Evolutionary conservation across 1,140 invertebrate species (phyloP).

Genomic region (Megalopta genalis): DNA sequence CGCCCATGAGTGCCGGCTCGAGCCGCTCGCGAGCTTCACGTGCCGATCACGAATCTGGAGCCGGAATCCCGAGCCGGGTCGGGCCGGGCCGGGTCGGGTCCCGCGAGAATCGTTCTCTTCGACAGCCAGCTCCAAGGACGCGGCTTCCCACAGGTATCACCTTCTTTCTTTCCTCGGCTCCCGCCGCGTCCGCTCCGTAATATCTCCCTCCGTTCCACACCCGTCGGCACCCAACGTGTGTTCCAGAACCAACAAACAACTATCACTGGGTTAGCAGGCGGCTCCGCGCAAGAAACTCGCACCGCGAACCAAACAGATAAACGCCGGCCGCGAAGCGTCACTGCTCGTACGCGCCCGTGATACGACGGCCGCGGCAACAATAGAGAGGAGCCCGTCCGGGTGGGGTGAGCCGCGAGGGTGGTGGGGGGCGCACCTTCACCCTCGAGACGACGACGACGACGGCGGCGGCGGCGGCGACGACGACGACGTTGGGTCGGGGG

Average conservation of each 20-base stretch:
- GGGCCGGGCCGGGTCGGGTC: not conserved
- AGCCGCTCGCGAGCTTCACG: not conserved
- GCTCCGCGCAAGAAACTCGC: not conserved
- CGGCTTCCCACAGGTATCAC: not conserved
- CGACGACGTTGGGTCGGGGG: conserved; percentile 49
- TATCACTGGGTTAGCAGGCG: conserved; percentile 7
- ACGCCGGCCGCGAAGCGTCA: conserved; percentile 43
- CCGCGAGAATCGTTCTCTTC: conserved; percentile 23
- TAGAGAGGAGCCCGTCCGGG: conserved; percentile 19
- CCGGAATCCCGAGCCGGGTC: too few relatives aligned
- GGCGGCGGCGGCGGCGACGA: conserved; percentile 13
- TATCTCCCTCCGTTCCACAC: too few relatives aligned
- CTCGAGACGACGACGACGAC: conserved; percentile 55
- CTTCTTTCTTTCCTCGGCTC: not conserved
- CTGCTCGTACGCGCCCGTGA: conserved; percentile 33
- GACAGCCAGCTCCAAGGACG: not conserved
- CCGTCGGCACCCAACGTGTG: too few relatives aligned
- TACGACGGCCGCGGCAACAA: conserved; percentile 31
- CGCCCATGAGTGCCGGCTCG: conserved; percentile 13
- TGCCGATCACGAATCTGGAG: too few relatives aligned
- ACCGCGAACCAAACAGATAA: conserved; percentile 11
- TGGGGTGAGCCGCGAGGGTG: conserved; percentile 21
- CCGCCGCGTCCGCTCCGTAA: too few relatives aligned
- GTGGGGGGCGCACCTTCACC: conserved; percentile 51
- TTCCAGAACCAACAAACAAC: not conserved